Evolutionary conservation across 2,113 vertebrate genomes (phyloP).

Genomic region (Chascanopsetta lugubris): DNA sequence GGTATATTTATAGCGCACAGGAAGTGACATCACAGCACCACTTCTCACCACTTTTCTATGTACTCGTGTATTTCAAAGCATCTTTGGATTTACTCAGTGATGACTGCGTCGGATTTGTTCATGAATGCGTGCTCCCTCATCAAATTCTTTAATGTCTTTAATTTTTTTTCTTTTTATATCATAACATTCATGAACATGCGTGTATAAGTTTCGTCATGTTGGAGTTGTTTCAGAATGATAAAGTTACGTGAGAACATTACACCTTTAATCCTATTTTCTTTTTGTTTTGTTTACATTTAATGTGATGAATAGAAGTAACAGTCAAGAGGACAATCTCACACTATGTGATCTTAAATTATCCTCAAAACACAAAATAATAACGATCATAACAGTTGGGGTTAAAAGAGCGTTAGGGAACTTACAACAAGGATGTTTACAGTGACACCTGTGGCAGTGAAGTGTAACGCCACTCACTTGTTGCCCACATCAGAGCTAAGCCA

Average conservation of each 20-base stretch:
- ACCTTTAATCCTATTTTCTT: slow-evolving; percentile 60
- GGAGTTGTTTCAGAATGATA: slow-evolving; percentile 64
- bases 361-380: too few relatives aligned
- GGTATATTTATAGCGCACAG: slow-evolving; percentile 41
- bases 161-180: slow-evolving; percentile 59
- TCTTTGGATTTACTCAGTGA: slow-evolving; percentile 37
- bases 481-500: too few relatives aligned
- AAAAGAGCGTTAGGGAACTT: too few relatives aligned
- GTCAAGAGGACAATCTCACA: too few relatives aligned
- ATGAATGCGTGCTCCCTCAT: slow-evolving; percentile 52
- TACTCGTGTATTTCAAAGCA: slow-evolving; percentile 38
- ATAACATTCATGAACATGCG: slow-evolving; percentile 55
- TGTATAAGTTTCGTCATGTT: slow-evolving; percentile 63
- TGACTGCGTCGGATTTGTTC: slow-evolving; percentile 39
- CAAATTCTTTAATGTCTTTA: slow-evolving; percentile 46
- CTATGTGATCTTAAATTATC: too few relatives aligned
- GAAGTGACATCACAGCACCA: slow-evolving; percentile 28
- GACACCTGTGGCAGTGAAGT: too few relatives aligned
- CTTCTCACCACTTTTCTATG: slow-evolving; percentile 45
- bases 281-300: slow-evolving; percentile 63
- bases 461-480: too few relatives aligned
- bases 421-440: too few relatives aligned
- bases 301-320: too few relatives aligned
- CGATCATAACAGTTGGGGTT: too few relatives aligned
- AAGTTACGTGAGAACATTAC: slow-evolving; percentile 63